These are phyloP conservation scores for Tortricodes alternella DNA, from an alignment of 2,888 invertebrate species.

Conservation along the genomic window DNA sequence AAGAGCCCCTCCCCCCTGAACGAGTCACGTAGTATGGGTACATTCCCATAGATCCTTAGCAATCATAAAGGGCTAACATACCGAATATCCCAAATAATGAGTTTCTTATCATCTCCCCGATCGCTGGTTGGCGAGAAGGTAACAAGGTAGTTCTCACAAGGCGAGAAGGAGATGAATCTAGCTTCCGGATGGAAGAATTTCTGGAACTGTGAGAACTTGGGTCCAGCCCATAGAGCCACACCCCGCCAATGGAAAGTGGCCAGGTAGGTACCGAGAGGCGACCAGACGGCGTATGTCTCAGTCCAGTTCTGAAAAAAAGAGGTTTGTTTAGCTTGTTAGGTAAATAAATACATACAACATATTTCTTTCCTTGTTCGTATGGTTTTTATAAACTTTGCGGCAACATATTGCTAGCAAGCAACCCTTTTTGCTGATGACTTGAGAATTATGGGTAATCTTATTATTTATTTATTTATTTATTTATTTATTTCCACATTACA, in stretches of 20 bases:
- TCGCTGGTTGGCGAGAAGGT: constrained; percentile 94
- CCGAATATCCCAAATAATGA: constrained; percentile 98
- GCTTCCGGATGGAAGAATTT: constrained; percentile 95
- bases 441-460: no score
- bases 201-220: constrained; percentile 94
- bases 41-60: no score
- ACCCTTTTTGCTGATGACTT: no score
- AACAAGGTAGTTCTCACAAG: constrained; percentile 97
- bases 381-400: no score
- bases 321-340: no score
- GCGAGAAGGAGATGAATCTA: constrained; percentile 98
- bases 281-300: constrained; percentile 98
- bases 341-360: no score
- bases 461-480: no score
- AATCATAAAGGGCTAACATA: constrained; percentile 44
- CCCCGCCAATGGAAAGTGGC: constrained; percentile 98
- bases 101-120: constrained; percentile 88
- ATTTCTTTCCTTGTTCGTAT: no score
- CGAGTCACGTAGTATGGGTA: no score
- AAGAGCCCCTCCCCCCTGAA: no score
- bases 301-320: constrained; percentile 90
- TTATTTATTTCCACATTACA: no score
- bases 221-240: constrained; percentile 98
- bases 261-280: constrained; percentile 97
- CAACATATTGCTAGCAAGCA: no score